Percentiles rank a stretch among this genome's conserved stretches.
These are phyloP conservation scores for Macropus fuliginosus DNA, from an alignment of 2,797 vertebrate species.

Conservation along the genomic window DNA sequence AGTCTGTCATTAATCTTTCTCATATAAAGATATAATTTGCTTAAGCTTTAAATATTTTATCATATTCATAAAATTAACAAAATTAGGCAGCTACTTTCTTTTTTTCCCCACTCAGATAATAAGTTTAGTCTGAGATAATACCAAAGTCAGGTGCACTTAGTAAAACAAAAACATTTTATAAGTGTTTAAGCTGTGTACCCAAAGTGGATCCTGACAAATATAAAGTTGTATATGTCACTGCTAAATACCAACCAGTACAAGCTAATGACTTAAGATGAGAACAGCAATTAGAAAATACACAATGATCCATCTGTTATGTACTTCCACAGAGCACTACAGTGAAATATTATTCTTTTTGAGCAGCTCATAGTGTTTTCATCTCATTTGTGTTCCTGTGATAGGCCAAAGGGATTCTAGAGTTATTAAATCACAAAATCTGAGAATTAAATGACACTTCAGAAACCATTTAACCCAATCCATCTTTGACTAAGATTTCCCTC, in stretches of 20 bases:
- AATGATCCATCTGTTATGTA: no score
- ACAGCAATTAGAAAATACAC: background rate
- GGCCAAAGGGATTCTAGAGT: background rate
- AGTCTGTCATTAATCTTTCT: background rate
- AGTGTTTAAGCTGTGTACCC: background rate
- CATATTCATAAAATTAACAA: background rate
- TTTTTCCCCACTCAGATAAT: background rate
- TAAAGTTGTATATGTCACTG: background rate
- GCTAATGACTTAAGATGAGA: background rate
- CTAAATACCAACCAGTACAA: background rate
- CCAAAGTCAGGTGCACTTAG: background rate
- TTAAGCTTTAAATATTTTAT: slow-evolving; percentile 4
- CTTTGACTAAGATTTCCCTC: background rate
- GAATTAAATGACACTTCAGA: background rate
- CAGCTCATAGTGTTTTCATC: background rate
- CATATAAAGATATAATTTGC: background rate
- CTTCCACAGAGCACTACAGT: no score
- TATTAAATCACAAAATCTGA: background rate
- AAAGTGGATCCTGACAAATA: background rate
- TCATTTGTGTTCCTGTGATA: background rate
- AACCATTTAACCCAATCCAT: background rate
- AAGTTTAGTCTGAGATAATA: background rate
- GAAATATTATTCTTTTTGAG: background rate
- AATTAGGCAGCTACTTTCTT: background rate
- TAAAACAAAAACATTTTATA: background rate